Conservation (phyloP, 2,113 vertebrate genomes). For the Verasper variegatus region DNA sequence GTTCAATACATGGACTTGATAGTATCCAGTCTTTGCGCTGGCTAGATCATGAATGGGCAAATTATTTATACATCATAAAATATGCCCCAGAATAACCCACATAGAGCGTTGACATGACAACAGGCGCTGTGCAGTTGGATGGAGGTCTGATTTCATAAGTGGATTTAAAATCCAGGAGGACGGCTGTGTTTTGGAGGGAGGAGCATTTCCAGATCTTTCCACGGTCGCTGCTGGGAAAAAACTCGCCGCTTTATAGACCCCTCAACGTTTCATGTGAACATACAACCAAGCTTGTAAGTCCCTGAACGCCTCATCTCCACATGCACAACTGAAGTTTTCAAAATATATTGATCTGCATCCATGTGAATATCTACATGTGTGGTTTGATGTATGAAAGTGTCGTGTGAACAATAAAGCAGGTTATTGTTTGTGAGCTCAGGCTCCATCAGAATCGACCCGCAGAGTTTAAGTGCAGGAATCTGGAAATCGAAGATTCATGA, state of each 20-base stretch:
- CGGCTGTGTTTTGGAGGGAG: not conserved
- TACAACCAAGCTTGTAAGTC: too few species aligned
- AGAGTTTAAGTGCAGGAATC: not conserved
- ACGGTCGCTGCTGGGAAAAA: not conserved
- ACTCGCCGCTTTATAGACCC: too few species aligned
- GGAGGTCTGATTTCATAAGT: conserved; percentile 43
- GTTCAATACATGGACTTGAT: not conserved
- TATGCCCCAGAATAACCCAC: conserved; percentile 12
- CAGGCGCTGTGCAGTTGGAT: conserved; percentile 12
- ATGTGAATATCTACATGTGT: not conserved
- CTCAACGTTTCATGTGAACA: too few species aligned
- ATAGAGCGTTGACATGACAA: conserved; percentile 42
- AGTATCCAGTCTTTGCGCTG: not conserved
- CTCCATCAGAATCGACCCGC: too few species aligned
- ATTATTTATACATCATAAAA: conserved; percentile 26
- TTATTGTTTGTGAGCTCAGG: not conserved
- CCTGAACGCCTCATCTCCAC: too few species aligned
- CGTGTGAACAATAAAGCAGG: too few species aligned
- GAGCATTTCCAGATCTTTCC: conserved; percentile 17
- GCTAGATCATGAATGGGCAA: conserved; percentile 35
- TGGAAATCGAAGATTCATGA: not conserved
- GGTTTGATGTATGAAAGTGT: too few species aligned
- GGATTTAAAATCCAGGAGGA: conserved; percentile 18
- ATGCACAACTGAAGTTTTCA: not conserved
- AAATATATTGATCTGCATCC: not conserved